Base-by-base conservation (phyloP, 2,113 vertebrate genomes). In the Cygnus atratus region DNA sequence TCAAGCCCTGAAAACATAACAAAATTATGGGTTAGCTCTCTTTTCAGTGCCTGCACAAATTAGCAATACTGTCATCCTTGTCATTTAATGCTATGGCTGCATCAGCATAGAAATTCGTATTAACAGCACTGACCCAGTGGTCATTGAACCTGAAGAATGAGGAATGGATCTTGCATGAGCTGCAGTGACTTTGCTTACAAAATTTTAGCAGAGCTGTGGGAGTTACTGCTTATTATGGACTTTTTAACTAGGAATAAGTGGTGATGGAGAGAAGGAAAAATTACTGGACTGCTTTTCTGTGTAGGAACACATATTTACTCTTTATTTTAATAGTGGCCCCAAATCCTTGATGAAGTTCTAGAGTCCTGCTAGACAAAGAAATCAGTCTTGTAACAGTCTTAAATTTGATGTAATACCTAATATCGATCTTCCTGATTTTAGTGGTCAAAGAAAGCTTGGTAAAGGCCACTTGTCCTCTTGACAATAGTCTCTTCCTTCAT, bases 1-100 rank as follows among this genome's bases (percentile, higher is more conserved):
- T 93, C 95, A 93, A 90, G 65, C 92, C 92, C 96, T 80, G 87
- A 87, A 97, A 97, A 95, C 84, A 91, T 84, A 89, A 92, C 62
- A 88, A 95, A 96, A 95, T 95, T 93, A 88, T 84, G 70, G 66
- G 76, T 63, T 90, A 84, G 82, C 35, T 95, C 91, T 81, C 57
- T 95, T 96, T 96, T 83, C 3, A 10, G 67, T 89, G 86, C 81
- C 88, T 91, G 81, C 86, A 96, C 95, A 95, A 97, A 96, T 95
- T 96, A 94, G 28, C 44, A 84, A 66, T 66, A 58, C 67, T 84
- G 67, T 90, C 96, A 87, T 77, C 67, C 33, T 89, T 88, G 90
- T 96, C 94, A 86, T 94, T 96, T 94, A 95, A 80, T 33, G 37
- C 77, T 91, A 37, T 1, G 17, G 71, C 57, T 92, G 44, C 65